Base-by-base conservation (phyloP, 2,888 invertebrate genomes). In the Ormia ochracea region DNA sequence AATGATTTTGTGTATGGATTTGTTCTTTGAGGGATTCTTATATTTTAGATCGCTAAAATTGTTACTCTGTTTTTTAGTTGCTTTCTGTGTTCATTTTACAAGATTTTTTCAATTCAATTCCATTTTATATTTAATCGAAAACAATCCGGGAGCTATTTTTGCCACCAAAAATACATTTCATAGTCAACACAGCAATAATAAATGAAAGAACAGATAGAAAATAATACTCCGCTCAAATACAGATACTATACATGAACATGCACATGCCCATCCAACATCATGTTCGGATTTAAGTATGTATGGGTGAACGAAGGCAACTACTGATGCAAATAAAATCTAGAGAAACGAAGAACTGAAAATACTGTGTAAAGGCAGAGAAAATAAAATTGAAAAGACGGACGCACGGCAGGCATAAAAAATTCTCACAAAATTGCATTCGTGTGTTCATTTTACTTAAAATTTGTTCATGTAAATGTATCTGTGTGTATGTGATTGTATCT, bases 111-210 rank as follows among this genome's bases (percentile, higher is more conserved):
- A 68, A 59, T 48, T 66, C 26, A 68, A 48, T 76, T 81, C 69
- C 58, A 59, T 76, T 81, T 81, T 74, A 72, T 65, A 81, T 69
- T 77, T 70, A 81, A 78, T 70, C 78, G 73, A 81, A 82, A 82
- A 84, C 84, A 85, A 85, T 85, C 86, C 84, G 87, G 86, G 85
- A 87, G 88, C 87, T 86, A 84, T 85, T 82, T 85, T 83, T 84
- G 85, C 87, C 84, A 85, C 86, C 88, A 87, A 87, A 88, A 87
- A 88, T 88, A 88, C 85, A 87, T 88, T 86, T 85, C 83, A 83
- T 83, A 82, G 77, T 83, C 83, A 82, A 83, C 56, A 56, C 52
- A n/a, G n/a, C n/a, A 56, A 63, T 63, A 63, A 61, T 69, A 58
- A 69, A 21, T 38, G 31, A 70, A 76, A 45, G 45, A 56, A 76